Percentiles rank a stretch among this genome's conserved stretches.
These are phyloP conservation scores for Heteractis magnifica DNA, from an alignment of 92 coral and sea anemone genomes.

Conservation along the genomic window DNA sequence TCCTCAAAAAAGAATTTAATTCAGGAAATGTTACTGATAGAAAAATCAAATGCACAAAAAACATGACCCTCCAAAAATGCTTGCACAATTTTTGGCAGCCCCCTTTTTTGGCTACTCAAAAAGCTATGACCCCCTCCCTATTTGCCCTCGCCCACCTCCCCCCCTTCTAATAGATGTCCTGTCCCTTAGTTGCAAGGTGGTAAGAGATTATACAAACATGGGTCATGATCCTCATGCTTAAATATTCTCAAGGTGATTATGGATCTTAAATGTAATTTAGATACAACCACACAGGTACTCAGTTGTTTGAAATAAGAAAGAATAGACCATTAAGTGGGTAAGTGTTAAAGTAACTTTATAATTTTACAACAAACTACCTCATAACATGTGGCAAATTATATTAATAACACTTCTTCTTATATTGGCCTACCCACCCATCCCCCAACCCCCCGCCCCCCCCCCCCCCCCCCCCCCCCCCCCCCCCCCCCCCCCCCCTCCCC, in stretches of 20 bases:
- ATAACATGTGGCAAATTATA: neutral
- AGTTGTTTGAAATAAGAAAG: slow-evolving; percentile 92
- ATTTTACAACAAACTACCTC: too few relatives aligned
- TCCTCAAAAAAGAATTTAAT: too few relatives aligned
- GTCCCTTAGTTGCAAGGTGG: neutral
- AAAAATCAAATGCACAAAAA: too few relatives aligned
- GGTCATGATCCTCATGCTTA: neutral
- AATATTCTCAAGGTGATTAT: neutral
- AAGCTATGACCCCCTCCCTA: too few relatives aligned
- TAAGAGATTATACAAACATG: neutral
- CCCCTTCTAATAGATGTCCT: too few relatives aligned
- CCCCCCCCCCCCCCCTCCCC: too few relatives aligned
- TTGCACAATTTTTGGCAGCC: too few relatives aligned
- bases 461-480: neutral
- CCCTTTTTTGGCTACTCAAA: too few relatives aligned
- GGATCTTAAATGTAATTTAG: slow-evolving; percentile 21
- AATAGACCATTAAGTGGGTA: slow-evolving; percentile 93
- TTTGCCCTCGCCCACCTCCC: too few relatives aligned
- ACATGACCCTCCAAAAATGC: too few relatives aligned
- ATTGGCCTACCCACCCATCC: neutral
- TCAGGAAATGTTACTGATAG: too few relatives aligned
- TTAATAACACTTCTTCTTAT: neutral
- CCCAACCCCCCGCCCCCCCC: neutral
- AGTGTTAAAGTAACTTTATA: neutral
- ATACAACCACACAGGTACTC: slow-evolving; percentile 99